Evolutionary conservation across 2,113 vertebrate species (phyloP).

Genomic region (Isurus oxyrinchus): DNA sequence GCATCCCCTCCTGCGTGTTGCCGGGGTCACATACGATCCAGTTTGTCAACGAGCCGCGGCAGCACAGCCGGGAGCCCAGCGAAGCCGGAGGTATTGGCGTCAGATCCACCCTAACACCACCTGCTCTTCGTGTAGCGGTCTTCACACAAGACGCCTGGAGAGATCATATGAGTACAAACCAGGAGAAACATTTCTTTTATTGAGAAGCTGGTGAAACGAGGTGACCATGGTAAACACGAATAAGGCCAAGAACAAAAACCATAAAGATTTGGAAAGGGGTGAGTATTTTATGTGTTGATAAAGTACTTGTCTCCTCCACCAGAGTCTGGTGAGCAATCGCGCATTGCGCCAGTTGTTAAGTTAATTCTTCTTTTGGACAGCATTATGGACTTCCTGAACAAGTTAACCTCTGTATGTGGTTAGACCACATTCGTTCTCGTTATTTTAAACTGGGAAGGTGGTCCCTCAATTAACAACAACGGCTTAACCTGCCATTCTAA

Average conservation of each 20-base stretch:
- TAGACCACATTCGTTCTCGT: neutral
- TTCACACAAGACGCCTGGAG: neutral
- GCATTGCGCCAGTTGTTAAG: neutral
- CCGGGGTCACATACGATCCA: neutral
- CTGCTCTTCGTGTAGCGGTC: neutral
- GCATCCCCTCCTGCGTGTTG: neutral
- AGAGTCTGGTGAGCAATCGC: neutral
- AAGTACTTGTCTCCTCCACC: neutral
- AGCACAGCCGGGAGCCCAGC: neutral
- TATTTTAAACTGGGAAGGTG: neutral
- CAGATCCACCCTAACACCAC: neutral
- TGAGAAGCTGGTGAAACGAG: neutral
- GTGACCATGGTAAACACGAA: neutral
- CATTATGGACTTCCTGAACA: neutral
- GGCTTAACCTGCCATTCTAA: too few species aligned
- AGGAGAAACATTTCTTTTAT: neutral
- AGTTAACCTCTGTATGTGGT: neutral
- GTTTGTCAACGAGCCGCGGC: neutral
- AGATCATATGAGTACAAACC: neutral
- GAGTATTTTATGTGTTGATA: neutral
- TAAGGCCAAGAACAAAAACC: neutral
- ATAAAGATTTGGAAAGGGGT: constrained; percentile 22
- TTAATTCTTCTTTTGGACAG: neutral
- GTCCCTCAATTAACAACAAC: neutral
- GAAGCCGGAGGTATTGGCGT: neutral